Base-by-base conservation (phyloP, 1,140 invertebrate genomes). In the Vanessa tameamea region DNA sequence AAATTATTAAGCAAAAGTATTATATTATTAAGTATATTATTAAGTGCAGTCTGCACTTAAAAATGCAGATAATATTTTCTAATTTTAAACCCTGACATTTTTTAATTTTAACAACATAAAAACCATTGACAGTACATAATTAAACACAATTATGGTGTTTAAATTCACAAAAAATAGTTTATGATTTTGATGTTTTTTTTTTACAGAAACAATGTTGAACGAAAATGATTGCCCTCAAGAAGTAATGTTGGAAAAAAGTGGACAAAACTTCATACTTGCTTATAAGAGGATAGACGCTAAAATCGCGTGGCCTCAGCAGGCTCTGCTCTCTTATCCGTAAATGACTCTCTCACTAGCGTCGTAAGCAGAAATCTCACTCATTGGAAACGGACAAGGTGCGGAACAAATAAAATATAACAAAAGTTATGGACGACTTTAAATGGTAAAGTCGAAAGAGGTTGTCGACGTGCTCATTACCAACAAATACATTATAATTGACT, bases 281-380 rank as follows among this genome's bases (percentile, higher is more conserved):
- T 99, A 98, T 93, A 99, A 99, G 93, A 94, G 98, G 61, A 97
- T 97, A 83, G 98, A 98, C 86, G 98, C 98, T 15, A 99, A 99
- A 94, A 99, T 99, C 80, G 98, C 98, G 61, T 99, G 98, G 98
- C 98, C 98, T 6, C 96, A 93, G 70, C 93, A 93, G 71, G 93
- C 93, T 0, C 57, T 93, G 26, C 79, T 89, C 9, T 93, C 93
- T 43, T 93, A 90, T 76, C 92, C 93, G 2, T 93, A 88, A 81
- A 74, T 6, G 51, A 71, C 11, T 74, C 68, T 66, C 47, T 20
- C 26, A 61, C 57, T 61, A 50, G 15, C 47, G 20, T 23, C 16
- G 48, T 68, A 69, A 69, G 72, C 72, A 80, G 78, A 79, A 87
- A 87, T 88, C 85, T 88, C 86, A 80, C 81, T 69, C 72, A 80